Conservation (phyloP, 2,113 vertebrate species). For the Chroicocephalus ridibundus region DNA sequence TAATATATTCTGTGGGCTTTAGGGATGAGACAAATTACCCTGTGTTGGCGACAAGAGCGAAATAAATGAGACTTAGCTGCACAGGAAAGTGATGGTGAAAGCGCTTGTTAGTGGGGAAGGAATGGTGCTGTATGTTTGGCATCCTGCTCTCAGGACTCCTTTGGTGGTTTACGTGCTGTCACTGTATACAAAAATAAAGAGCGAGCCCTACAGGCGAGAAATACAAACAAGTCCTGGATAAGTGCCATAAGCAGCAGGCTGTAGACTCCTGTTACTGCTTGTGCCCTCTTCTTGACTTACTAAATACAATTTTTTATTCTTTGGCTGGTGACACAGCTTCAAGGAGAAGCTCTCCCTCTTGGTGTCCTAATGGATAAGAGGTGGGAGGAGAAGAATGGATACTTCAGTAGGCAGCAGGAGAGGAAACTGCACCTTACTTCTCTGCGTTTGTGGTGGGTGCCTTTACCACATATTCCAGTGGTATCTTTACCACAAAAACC, state of each 20-base stretch:
- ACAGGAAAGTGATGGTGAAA: neutral
- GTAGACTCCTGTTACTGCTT: neutral
- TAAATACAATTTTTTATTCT: neutral
- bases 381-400: neutral
- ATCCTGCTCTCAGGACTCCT: neutral
- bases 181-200: neutral
- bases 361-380: neutral
- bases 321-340: neutral
- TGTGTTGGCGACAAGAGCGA: neutral
- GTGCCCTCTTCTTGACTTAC: neutral
- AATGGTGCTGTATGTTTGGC: neutral
- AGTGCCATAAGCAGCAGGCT: neutral
- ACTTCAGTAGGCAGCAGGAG: neutral
- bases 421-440: neutral
- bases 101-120: neutral
- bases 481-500: too few species aligned
- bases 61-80: neutral
- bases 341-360: neutral
- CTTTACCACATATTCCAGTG: neutral
- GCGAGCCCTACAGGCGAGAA: neutral
- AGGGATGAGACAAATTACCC: neutral
- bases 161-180: neutral
- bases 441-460: neutral
- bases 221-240: neutral
- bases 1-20: constrained; percentile 14